Percentiles rank a stretch among this genome's conserved stretches.
Conservation (phyloP, 2,797 vertebrate genomes). For the Lithobates sylvaticus region DNA sequence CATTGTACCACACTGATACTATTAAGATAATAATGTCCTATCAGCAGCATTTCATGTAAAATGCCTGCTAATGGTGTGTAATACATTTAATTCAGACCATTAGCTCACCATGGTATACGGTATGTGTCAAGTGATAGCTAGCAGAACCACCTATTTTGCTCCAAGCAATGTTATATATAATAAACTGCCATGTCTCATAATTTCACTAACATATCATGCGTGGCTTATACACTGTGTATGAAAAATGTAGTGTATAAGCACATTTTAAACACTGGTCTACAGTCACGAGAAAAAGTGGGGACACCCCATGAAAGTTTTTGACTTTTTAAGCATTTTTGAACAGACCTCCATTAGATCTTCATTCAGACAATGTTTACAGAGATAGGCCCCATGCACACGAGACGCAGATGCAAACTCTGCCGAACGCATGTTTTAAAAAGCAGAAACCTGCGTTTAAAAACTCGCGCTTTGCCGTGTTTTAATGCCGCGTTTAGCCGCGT, state of each 20-base stretch:
- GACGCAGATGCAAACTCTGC: no score
- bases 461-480: no score
- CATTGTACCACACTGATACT: not conserved
- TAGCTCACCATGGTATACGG: slow-evolving; percentile 23
- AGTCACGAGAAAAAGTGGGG: no score
- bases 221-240: not conserved
- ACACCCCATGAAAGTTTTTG: no score
- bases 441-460: no score
- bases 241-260: no score
- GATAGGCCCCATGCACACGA: no score
- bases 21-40: not conserved
- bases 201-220: slow-evolving; percentile 1
- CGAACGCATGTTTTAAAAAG: no score
- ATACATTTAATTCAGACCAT: slow-evolving; percentile 51
- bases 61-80: slow-evolving; percentile 36
- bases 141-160: slow-evolving; percentile 35
- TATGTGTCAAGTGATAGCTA: slow-evolving; percentile 31
- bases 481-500: no score
- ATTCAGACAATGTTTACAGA: no score
- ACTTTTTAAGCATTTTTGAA: no score
- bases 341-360: no score
- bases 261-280: not conserved
- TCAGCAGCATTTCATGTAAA: slow-evolving; percentile 7
- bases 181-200: slow-evolving; percentile 14
- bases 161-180: slow-evolving; percentile 19